Conservation (phyloP, 2,888 invertebrate species). For the Dicyrtoma fusca region DNA sequence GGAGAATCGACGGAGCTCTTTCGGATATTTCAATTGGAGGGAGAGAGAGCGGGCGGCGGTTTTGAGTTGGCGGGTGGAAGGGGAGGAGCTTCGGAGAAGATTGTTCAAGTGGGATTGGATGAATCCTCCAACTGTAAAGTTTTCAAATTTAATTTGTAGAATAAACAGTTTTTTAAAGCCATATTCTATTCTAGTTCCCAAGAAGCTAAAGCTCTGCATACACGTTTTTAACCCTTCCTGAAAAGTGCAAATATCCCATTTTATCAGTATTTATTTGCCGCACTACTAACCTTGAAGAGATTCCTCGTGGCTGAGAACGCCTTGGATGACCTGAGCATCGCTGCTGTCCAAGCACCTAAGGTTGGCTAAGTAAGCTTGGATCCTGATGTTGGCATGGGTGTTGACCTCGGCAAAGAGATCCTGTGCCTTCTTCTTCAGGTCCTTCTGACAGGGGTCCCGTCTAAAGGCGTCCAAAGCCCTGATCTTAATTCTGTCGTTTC, state of each 20-base stretch:
- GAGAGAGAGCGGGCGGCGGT: conserved; percentile 58
- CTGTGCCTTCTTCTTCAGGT: conserved; percentile 38
- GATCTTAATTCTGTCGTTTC: conserved; percentile 28
- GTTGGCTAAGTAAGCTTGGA: conserved; percentile 44
- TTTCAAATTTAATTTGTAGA: not conserved
- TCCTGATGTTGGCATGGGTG: conserved; percentile 27
- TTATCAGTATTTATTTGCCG: not conserved
- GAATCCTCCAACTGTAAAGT: conserved; percentile 76
- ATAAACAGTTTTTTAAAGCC: not conserved
- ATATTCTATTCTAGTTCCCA: not conserved
- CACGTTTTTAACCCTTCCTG: too few relatives aligned
- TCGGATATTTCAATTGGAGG: conserved; percentile 8
- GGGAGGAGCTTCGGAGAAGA: conserved; percentile 75
- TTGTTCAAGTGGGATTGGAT: conserved; percentile 80
- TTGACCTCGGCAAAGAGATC: conserved; percentile 24
- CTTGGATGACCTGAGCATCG: conserved; percentile 39
- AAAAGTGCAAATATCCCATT: not conserved
- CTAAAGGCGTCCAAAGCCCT: conserved; percentile 46
- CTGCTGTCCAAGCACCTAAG: conserved; percentile 38
- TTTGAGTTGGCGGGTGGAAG: conserved; percentile 69
- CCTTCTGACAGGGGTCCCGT: conserved; percentile 47
- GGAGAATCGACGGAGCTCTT: conserved; percentile 66
- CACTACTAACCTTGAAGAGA: conserved; percentile 68
- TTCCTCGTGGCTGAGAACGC: conserved; percentile 67
- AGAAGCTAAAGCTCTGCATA: not conserved